phyloP scores from a whole-genome alignment of 1,140 invertebrate genomes.

The Trissolcus basalis region DNA sequence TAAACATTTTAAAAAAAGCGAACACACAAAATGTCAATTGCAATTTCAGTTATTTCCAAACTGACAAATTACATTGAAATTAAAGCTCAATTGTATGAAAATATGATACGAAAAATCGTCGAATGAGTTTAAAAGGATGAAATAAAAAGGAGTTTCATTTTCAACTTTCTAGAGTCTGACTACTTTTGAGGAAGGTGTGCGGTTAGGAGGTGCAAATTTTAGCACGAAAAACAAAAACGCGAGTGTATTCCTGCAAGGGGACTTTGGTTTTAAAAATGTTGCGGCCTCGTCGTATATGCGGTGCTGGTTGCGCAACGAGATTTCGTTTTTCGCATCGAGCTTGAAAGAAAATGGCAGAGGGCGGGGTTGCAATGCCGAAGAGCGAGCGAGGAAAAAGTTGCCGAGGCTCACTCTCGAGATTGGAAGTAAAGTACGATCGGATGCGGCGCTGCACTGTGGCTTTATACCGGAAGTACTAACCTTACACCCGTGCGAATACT shows the following conservation, averaged over 20 bases:
- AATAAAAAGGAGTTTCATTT: too few species aligned
- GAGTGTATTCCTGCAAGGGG: constrained; percentile 39
- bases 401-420: constrained; percentile 59
- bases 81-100: too few species aligned
- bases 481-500: constrained; percentile 54
- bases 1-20: not conserved
- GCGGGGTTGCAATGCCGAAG: constrained; percentile 25
- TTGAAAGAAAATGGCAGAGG: constrained; percentile 38
- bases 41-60: too few species aligned
- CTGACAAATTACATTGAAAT: too few species aligned
- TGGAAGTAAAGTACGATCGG: constrained; percentile 61
- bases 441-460: constrained; percentile 50
- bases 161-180: too few species aligned
- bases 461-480: constrained; percentile 55
- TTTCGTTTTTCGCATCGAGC: constrained; percentile 45
- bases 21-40: not conserved
- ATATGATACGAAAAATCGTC: too few species aligned
- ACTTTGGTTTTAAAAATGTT: constrained; percentile 49
- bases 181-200: too few species aligned
- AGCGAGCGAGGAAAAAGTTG: constrained; percentile 43
- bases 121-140: too few species aligned
- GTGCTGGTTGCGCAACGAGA: constrained; percentile 36
- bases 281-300: constrained; percentile 27
- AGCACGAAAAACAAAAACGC: not conserved
- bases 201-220: constrained; percentile 31